Conservation (phyloP, 2,113 vertebrate species). For the Oceanodroma tethys region DNA sequence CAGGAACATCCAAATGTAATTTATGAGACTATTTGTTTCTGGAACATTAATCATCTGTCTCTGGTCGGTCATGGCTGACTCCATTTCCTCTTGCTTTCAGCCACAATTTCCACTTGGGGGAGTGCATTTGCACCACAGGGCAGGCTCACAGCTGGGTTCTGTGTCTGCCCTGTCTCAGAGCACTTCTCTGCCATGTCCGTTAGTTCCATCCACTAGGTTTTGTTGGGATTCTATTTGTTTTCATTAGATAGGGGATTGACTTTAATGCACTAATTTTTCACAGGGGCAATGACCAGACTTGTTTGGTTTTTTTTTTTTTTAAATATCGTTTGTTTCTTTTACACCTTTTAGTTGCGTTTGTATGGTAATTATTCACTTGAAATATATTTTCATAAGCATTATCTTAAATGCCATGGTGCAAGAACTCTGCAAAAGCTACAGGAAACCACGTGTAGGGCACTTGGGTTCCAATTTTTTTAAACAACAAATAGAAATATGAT, state of each 20-base stretch:
- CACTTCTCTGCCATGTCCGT: neutral
- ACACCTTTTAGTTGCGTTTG: neutral
- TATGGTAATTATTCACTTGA: neutral
- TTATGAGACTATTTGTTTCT: neutral
- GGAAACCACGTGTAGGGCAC: neutral
- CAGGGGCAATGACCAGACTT: neutral
- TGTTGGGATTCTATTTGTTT: neutral
- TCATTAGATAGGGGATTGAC: neutral
- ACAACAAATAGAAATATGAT: neutral
- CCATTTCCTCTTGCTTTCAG: neutral
- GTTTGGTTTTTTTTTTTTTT: neutral
- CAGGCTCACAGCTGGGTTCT: neutral
- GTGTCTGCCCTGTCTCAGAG: neutral
- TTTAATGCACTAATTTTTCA: neutral
- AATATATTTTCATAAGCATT: neutral
- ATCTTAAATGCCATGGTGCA: neutral
- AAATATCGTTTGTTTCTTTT: neutral
- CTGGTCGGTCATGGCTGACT: neutral
- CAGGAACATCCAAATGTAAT: neutral
- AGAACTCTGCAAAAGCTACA: neutral
- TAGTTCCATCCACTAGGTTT: neutral
- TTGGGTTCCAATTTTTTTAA: neutral
- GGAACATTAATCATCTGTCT: neutral
- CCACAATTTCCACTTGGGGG: neutral
- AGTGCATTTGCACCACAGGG: neutral